Base-by-base conservation (phyloP, 2,888 invertebrate species). In the Galeopsomyia nigrocyanea region DNA sequence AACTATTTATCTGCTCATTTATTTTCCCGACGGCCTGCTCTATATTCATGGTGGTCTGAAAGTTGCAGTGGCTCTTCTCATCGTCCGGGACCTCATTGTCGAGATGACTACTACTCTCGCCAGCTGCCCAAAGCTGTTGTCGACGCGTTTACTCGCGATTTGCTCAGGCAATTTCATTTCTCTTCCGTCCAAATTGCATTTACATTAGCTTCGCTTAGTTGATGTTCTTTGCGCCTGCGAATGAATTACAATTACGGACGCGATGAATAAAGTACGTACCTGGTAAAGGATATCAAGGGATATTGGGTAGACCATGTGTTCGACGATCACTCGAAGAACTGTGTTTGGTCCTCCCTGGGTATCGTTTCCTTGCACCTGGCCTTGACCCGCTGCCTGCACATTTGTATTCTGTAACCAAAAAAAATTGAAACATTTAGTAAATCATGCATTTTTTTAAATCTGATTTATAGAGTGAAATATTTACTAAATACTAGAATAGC, bases 291-390 rank as follows among this genome's bases (percentile, higher is more conserved):
- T 96, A 87, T 99, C 99, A 85, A 99, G 91, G 70, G 97, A 96
- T 82, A 99, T 98, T 64, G 98, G 98, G 88, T 99, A 99, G 82
- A 99, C 90, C 93, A 99, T 95, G 89, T 99, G 97, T 88, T 99
- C 99, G 82, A 99, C 95, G 87, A 99, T 98, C 81, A 99, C 98
- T 80, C 99, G 92, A 79, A 99, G 92, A 79, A 99, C 98, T 64
- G 98, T 95, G 89, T 97, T 97, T 75, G 96, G 96, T 73, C 96
- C 96, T 81, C 96, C 96, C 88, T 95, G 92, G 76, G 92, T 92
- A 79, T 92, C 92, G 50, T 68, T 77, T 14, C 82, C 82, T 75
- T 84, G 84, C 31, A 80, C 76, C 84, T 88, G 85, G 81, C 86
- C 83, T 82, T 88, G 87, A 80, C 87, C 95, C 86, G 95, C 94